phyloP scores from a whole-genome alignment of 2,888 invertebrate genomes.

The Leucoma salicis region DNA sequence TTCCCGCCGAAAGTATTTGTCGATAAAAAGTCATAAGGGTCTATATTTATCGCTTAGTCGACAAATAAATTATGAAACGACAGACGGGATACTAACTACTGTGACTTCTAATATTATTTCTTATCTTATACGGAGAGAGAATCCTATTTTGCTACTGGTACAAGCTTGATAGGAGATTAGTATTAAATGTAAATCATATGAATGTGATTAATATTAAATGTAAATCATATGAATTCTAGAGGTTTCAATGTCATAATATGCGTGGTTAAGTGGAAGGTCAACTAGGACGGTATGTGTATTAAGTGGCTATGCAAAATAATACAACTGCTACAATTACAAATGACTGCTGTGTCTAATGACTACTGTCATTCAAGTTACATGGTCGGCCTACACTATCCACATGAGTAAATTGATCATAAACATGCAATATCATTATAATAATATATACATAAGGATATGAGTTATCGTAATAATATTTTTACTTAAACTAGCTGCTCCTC shows the following conservation, averaged over 20 bases:
- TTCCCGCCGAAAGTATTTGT: slow-evolving; percentile 30
- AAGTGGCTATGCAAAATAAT: slow-evolving; percentile 10
- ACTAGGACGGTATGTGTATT: neutral
- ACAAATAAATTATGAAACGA: slow-evolving; percentile 31
- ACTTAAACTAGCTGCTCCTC: no score
- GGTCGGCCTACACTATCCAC: neutral
- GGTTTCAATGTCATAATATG: slow-evolving; percentile 12
- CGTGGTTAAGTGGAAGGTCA: no score
- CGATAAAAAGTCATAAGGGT: slow-evolving; percentile 34
- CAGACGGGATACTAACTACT: slow-evolving; percentile 18
- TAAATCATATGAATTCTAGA: slow-evolving; percentile 26
- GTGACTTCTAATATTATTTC: slow-evolving; percentile 32
- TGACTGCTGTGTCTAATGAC: slow-evolving; percentile 9
- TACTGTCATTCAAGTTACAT: slow-evolving; percentile 8
- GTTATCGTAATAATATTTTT: no score
- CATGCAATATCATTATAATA: no score
- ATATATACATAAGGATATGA: no score
- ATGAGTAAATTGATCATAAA: neutral
- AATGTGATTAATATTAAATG: slow-evolving; percentile 27
- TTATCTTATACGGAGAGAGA: slow-evolving; percentile 22
- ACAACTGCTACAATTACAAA: slow-evolving; percentile 9
- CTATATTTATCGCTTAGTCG: slow-evolving; percentile 28
- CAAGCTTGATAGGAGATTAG: slow-evolving; percentile 31
- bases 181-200: no score
- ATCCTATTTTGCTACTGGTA: slow-evolving; percentile 31